phyloP scores from a whole-genome alignment of 1,140 invertebrate species.

The Odontomachus brunneus region DNA sequence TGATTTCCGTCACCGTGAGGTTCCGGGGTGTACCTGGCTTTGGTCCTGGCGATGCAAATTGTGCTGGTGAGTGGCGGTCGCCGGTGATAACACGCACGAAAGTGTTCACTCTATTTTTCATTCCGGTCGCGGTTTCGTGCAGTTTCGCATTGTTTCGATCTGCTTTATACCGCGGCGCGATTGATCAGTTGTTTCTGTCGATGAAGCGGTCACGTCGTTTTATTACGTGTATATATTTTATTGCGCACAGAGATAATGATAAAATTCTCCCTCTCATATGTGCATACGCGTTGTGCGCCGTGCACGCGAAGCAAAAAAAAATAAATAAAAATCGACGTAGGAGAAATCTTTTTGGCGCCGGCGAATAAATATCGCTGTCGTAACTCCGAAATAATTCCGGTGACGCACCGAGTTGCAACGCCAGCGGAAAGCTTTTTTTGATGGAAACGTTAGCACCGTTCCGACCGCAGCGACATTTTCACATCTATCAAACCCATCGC shows the following conservation, averaged over 20 bases:
- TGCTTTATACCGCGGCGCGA: neutral
- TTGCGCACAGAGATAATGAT: too few relatives aligned
- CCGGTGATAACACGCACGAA: neutral
- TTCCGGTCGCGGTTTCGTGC: neutral
- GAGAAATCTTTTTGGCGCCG: constrained; percentile 29
- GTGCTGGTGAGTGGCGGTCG: constrained; percentile 6
- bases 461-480: constrained; percentile 53
- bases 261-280: neutral
- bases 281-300: neutral
- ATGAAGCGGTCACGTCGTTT: neutral
- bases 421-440: constrained; percentile 49
- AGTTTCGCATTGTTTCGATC: neutral
- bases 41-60: constrained; percentile 88
- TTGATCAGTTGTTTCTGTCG: neutral
- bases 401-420: constrained; percentile 40
- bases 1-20: constrained; percentile 93
- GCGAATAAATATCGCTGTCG: constrained; percentile 48
- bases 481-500: constrained; percentile 55
- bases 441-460: constrained; percentile 53
- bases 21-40: constrained; percentile 95
- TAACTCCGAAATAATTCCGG: constrained; percentile 55
- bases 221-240: too few relatives aligned
- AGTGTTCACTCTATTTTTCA: too few relatives aligned
- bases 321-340: neutral
- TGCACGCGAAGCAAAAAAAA: neutral